Evolutionary conservation across 2,888 invertebrate genomes (phyloP).

Genomic region (Liopterus haemorrhoidalis): DNA sequence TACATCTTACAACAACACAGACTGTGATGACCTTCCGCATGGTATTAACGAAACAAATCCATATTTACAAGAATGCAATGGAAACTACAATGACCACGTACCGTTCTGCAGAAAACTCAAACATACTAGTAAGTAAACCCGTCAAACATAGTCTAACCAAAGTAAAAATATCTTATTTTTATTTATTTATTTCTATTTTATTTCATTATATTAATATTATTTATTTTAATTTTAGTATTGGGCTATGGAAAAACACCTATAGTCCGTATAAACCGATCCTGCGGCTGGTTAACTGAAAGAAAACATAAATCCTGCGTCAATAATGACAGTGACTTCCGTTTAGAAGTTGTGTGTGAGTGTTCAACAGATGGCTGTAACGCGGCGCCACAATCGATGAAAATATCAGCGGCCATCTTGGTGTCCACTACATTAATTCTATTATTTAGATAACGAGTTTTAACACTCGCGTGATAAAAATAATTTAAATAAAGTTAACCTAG

Average conservation of each 20-base stretch:
- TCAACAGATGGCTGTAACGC: slow-evolving; percentile 57
- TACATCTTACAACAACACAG: slow-evolving; percentile 62
- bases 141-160: too few species aligned
- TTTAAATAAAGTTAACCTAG: too few species aligned
- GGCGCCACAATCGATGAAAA: slow-evolving; percentile 15
- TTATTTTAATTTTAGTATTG: slow-evolving; percentile 42
- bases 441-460: too few species aligned
- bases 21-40: slow-evolving; percentile 56
- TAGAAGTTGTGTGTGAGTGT: slow-evolving; percentile 59
- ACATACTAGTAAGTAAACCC: slow-evolving; percentile 52
- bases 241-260: slow-evolving; percentile 43
- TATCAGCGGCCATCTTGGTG: not conserved
- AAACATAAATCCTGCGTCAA: slow-evolving; percentile 48
- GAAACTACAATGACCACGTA: slow-evolving; percentile 40
- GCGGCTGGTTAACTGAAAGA: slow-evolving; percentile 54
- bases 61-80: slow-evolving; percentile 48
- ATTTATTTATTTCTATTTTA: not conserved
- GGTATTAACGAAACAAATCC: slow-evolving; percentile 47
- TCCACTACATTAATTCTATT: too few species aligned
- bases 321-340: slow-evolving; percentile 59
- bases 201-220: slow-evolving; percentile 6
- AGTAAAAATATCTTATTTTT: slow-evolving; percentile 11
- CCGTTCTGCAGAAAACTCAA: slow-evolving; percentile 66
- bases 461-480: too few species aligned
- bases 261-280: slow-evolving; percentile 52